Conservation (phyloP, 2,888 invertebrate species). For the Lochmaea capreae region DNA sequence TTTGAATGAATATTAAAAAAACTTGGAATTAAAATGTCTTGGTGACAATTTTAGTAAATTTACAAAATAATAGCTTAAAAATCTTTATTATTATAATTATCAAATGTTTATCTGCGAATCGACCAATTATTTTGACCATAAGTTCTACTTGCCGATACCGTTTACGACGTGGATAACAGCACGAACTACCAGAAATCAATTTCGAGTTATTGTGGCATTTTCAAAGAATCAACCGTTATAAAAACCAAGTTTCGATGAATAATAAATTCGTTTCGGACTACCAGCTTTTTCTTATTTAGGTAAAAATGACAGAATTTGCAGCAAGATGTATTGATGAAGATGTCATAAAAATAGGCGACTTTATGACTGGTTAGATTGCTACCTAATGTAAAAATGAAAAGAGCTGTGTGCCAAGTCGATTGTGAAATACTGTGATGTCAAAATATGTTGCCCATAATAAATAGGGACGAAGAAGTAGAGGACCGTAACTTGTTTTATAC, state of each 20-base stretch:
- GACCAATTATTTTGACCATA: neutral
- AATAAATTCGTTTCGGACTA: constrained; percentile 22
- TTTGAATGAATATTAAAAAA: too few relatives aligned
- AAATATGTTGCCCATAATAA: too few relatives aligned
- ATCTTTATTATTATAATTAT: too few relatives aligned
- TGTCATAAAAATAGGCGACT: constrained; percentile 1
- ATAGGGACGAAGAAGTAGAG: too few relatives aligned
- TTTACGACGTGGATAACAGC: neutral
- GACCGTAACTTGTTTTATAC: too few relatives aligned
- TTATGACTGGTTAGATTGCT: neutral
- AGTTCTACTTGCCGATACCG: neutral
- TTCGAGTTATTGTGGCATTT: neutral
- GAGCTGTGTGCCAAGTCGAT: too few relatives aligned
- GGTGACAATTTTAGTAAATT: too few relatives aligned
- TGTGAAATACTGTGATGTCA: too few relatives aligned
- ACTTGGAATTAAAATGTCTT: too few relatives aligned
- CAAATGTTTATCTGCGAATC: too few relatives aligned
- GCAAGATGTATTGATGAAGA: neutral
- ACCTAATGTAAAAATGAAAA: neutral
- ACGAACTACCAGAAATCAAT: neutral
- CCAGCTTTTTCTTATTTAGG: neutral
- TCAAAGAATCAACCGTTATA: constrained; percentile 16
- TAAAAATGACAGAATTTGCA: neutral
- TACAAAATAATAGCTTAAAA: too few relatives aligned
- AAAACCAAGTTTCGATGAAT: constrained; percentile 6